phyloP scores from a whole-genome alignment of 2,113 vertebrate species.

The Phalacrocorax carbo region DNA sequence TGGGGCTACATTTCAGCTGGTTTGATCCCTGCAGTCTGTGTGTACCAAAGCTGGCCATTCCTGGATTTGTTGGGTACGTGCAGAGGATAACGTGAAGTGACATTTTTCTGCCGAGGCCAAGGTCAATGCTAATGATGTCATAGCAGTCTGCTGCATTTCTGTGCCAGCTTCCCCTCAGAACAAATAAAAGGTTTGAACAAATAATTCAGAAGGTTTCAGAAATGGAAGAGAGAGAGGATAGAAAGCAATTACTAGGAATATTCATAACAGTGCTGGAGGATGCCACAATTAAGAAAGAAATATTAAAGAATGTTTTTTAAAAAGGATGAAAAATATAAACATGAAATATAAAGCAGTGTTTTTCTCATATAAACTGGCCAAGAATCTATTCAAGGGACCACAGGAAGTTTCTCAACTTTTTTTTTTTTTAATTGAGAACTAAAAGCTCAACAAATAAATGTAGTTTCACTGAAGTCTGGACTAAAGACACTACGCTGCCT shows the following conservation, averaged over 20 bases:
- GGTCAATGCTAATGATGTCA: rapidly evolving
- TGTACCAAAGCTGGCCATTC: not conserved
- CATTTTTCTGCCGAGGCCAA: not conserved
- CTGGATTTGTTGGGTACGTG: not conserved
- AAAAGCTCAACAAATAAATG: conserved; percentile 29
- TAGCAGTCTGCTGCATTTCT: not conserved
- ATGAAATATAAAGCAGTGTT: not conserved
- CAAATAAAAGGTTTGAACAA: not conserved
- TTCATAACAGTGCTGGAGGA: not conserved
- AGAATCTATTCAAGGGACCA: not conserved
- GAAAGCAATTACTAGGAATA: not conserved
- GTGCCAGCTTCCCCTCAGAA: not conserved
- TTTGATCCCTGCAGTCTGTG: not conserved
- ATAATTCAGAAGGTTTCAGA: not conserved
- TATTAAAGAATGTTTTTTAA: not conserved
- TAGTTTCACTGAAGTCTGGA: conserved; percentile 35
- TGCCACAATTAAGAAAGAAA: not conserved
- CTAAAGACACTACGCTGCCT: not conserved
- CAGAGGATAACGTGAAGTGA: not conserved
- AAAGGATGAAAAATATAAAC: not conserved
- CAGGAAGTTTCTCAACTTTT: not conserved
- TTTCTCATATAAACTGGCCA: not conserved
- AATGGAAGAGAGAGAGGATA: not conserved
- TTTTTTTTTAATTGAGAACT: not conserved
- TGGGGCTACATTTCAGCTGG: not conserved